These are phyloP conservation scores for Drosophila kepulauana DNA, from an alignment of 1,140 invertebrate species.

Conservation along the genomic window DNA sequence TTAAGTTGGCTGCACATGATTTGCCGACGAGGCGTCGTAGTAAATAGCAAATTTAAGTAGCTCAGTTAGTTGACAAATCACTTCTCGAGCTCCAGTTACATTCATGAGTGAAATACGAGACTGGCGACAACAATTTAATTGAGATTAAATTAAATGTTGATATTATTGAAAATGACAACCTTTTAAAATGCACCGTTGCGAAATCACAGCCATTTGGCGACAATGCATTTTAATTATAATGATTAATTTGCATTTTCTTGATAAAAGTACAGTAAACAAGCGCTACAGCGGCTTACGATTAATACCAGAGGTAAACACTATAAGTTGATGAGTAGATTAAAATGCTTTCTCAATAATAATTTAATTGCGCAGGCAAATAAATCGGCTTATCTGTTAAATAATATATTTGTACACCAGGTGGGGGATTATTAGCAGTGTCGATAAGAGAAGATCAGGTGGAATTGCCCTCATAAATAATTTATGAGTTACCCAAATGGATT, in stretches of 20 bases:
- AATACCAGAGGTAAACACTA: background rate
- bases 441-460: slow-evolving; percentile 9
- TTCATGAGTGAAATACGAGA: slow-evolving; percentile 25
- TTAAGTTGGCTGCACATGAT: slow-evolving; percentile 17
- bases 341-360: slow-evolving; percentile 23
- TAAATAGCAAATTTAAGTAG: background rate
- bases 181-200: slow-evolving; percentile 29
- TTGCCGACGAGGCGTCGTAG: too few species aligned
- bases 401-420: slow-evolving; percentile 23
- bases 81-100: slow-evolving; percentile 24
- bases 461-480: slow-evolving; percentile 13
- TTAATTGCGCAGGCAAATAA: slow-evolving; percentile 57
- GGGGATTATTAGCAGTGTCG: background rate
- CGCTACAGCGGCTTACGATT: slow-evolving; percentile 6
- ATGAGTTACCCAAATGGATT: slow-evolving; percentile 11
- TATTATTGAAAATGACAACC: slow-evolving; percentile 33
- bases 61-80: background rate
- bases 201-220: slow-evolving; percentile 43
- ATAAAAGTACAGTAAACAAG: slow-evolving; percentile 37
- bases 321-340: slow-evolving; percentile 16
- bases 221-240: slow-evolving; percentile 29
- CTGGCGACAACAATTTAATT: slow-evolving; percentile 45
- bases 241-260: slow-evolving; percentile 46
- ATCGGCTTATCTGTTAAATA: slow-evolving; percentile 21
- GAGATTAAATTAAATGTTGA: slow-evolving; percentile 49